Evolutionary conservation across 2,888 invertebrate species (phyloP).

Genomic region (Pteria penguin): DNA sequence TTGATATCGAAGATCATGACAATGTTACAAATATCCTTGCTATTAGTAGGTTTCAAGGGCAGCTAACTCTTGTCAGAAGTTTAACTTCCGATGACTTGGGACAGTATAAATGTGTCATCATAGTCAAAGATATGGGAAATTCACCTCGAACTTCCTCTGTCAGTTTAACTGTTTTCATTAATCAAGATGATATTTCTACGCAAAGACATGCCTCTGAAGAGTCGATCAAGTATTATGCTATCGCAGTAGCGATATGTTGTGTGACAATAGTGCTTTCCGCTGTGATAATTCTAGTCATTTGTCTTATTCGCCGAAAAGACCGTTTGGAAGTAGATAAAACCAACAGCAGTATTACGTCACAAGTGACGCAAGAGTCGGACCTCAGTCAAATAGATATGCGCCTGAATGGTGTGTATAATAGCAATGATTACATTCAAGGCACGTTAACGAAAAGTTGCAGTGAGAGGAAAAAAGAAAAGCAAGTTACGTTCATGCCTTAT

Average conservation of each 20-base stretch:
- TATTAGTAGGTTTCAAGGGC: conserved; percentile 14
- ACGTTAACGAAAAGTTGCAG: conserved; percentile 10
- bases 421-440: conserved; percentile 19
- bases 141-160: conserved; percentile 2
- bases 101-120: conserved; percentile 3
- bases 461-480: neutral
- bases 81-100: conserved; percentile 15
- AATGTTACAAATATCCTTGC: conserved; percentile 17
- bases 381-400: conserved; percentile 34
- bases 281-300: conserved; percentile 43
- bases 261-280: conserved; percentile 40
- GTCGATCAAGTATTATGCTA: conserved; percentile 40
- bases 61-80: conserved; percentile 5
- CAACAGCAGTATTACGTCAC: conserved; percentile 38
- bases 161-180: conserved; percentile 4
- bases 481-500: conserved; percentile 9
- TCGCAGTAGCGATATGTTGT: conserved; percentile 43
- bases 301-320: conserved; percentile 36
- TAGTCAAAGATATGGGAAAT: conserved; percentile 19
- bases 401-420: conserved; percentile 30
- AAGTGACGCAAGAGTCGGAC: conserved; percentile 39
- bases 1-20: neutral
- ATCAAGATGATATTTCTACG: neutral
- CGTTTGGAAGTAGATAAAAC: conserved; percentile 30
- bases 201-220: conserved; percentile 17